Evolutionary conservation across 2,888 invertebrate genomes (phyloP), one percentile per base, ranked within the genome.

Genomic region (Labia minor): DNA sequence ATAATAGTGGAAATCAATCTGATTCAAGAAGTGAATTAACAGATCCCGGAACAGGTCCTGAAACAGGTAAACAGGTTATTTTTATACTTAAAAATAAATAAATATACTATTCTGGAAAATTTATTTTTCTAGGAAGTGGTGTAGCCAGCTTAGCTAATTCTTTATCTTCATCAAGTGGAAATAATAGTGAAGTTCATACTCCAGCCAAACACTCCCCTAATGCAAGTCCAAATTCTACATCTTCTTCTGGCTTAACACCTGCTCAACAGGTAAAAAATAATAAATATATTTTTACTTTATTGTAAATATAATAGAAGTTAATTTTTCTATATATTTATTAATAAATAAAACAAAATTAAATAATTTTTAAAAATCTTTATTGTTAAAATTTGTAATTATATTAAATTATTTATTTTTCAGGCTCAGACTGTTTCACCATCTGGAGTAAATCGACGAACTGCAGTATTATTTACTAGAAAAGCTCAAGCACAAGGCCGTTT

Each of bases 401-500:
- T n/a, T n/a, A n/a, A n/a, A n/a, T n/a, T n/a, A n/a, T n/a, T n/a
- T n/a, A n/a, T n/a, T n/a, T n/a, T 61, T 18, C 21, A 65, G 49
- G 64, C 69, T 62, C 65, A 67, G 37, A 69, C 71, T 4, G 70
- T 76, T 19, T 81, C 82, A 1, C 81, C 83, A 0, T 78, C 80
- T 1, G 84, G 86, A 10, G 86, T 87, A 6, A 87, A 87, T 74
- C 79, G 87, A 21, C 75, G 90, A 73, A 90, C 88, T 19, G 87
- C 90, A n/a, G 89, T 90, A 21, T 77, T 90, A 26, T 87, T 90
- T 72, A 88, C 88, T 10, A 82, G 88, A 64, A 90, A 90, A 77
- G 86, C 86, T 1, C 84, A 85, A 73, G 78, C 79, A 49, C 49
- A 49, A 49, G 49, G 14, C 14, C 49, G 49, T 3, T 16, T 49